Conservation (phyloP, 2,888 invertebrate species). For the Oxycera nigricornis region DNA sequence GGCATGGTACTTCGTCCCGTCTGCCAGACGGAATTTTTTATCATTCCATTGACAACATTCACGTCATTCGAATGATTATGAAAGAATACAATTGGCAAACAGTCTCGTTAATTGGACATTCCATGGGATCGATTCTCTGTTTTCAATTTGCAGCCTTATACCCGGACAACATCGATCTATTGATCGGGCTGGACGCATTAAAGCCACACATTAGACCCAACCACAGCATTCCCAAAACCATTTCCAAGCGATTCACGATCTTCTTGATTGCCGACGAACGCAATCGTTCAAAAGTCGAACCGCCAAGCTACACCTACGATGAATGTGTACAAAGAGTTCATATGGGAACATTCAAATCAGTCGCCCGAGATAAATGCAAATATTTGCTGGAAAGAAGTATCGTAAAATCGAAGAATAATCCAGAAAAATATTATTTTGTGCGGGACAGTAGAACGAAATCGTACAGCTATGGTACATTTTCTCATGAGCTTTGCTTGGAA, state of each 20-base stretch:
- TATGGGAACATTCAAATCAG: conserved; percentile 66
- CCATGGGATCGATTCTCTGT: conserved; percentile 70
- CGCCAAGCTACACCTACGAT: conserved; percentile 70
- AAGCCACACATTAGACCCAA: conserved; percentile 57
- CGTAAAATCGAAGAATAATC: conserved; percentile 65
- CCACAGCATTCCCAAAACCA: conserved; percentile 54
- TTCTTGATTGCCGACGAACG: conserved; percentile 63
- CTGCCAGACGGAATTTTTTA: conserved; percentile 68
- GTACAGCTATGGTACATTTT: conserved; percentile 49
- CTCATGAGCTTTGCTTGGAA: conserved; percentile 64
- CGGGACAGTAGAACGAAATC: conserved; percentile 71
- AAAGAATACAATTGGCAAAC: conserved; percentile 74
- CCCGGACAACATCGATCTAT: conserved; percentile 60
- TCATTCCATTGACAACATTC: conserved; percentile 60
- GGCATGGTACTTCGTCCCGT: conserved; percentile 75
- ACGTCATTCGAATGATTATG: conserved; percentile 66
- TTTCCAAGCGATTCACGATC: conserved; percentile 61
- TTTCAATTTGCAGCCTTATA: conserved; percentile 70
- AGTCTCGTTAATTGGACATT: conserved; percentile 73
- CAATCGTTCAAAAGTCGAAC: conserved; percentile 62
- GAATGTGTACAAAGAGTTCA: conserved; percentile 69
- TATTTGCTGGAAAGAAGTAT: conserved; percentile 67
- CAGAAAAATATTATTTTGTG: conserved; percentile 69
- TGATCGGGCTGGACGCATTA: conserved; percentile 58
- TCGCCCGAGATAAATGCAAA: conserved; percentile 66